These are phyloP conservation scores for Bombycilla garrulus DNA, from an alignment of 2,113 vertebrate species.

Conservation along the genomic window DNA sequence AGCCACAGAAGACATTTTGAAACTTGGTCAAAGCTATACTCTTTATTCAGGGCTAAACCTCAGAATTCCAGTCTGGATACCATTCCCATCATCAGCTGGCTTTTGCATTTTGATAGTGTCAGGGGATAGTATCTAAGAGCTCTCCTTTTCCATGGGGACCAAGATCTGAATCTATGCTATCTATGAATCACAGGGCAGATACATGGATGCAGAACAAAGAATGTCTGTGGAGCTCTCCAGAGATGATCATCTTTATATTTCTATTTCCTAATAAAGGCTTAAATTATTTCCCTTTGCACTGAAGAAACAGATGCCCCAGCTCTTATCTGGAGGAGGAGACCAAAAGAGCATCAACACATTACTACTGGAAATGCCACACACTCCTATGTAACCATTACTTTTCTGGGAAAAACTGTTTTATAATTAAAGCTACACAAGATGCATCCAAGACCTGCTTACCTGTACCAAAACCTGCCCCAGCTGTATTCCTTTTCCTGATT, in stretches of 20 bases:
- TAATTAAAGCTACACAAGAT: not conserved
- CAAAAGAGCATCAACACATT: not conserved
- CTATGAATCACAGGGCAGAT: constrained; percentile 17
- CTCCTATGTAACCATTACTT: not conserved
- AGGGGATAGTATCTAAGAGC: not conserved
- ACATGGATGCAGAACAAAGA: not conserved
- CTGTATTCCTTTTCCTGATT: not conserved
- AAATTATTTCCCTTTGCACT: not conserved
- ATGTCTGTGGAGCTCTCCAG: not conserved
- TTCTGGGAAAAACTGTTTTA: not conserved
- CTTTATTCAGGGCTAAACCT: not conserved
- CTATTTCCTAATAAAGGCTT: constrained; percentile 1
- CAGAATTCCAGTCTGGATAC: not conserved
- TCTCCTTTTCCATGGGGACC: not conserved
- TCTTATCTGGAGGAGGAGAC: not conserved
- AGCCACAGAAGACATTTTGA: not conserved
- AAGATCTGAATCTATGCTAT: constrained; percentile 8
- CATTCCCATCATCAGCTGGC: not conserved
- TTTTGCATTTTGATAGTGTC: not conserved
- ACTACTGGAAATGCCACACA: not conserved
- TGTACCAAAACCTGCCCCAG: not conserved
- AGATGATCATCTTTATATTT: not conserved
- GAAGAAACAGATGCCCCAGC: not conserved
- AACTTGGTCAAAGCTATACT: not conserved
- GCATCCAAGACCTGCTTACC: not conserved